Evolutionary conservation across 2,113 vertebrate genomes (phyloP).

Genomic region (Pavo muticus): DNA sequence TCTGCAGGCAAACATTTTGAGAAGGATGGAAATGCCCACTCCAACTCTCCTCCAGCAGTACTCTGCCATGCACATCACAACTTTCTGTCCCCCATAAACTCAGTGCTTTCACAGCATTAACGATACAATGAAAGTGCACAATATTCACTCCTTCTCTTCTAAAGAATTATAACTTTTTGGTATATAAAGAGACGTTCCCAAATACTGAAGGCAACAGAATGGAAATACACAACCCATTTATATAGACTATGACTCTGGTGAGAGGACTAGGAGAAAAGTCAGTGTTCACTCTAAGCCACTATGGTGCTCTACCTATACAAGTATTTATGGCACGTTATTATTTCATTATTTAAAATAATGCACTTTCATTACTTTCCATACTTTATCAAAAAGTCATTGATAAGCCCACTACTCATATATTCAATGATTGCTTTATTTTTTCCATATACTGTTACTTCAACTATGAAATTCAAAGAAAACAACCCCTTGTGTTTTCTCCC

Average conservation of each 20-base stretch:
- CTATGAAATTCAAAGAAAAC: neutral
- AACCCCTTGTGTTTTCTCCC: neutral
- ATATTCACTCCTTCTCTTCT: neutral
- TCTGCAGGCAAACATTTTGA: neutral
- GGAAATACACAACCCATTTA: neutral
- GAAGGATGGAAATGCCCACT: neutral
- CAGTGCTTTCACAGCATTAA: neutral
- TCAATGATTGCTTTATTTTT: neutral
- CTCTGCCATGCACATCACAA: fast-evolving
- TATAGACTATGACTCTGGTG: neutral
- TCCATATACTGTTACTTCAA: neutral
- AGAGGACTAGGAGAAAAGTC: neutral
- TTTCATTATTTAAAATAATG: neutral
- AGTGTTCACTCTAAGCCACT: neutral
- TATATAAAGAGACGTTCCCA: neutral
- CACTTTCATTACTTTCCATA: neutral
- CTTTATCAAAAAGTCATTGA: neutral
- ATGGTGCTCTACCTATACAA: neutral
- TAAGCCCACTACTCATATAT: neutral
- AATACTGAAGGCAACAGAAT: neutral
- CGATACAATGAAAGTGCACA: fast-evolving
- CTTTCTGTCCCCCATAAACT: neutral
- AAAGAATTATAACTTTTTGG: neutral
- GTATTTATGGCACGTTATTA: neutral
- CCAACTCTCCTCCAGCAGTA: neutral